These are phyloP conservation scores for Cyphomyrus plagiostoma DNA, from an alignment of 2,113 vertebrate species.

Conservation along the genomic window DNA sequence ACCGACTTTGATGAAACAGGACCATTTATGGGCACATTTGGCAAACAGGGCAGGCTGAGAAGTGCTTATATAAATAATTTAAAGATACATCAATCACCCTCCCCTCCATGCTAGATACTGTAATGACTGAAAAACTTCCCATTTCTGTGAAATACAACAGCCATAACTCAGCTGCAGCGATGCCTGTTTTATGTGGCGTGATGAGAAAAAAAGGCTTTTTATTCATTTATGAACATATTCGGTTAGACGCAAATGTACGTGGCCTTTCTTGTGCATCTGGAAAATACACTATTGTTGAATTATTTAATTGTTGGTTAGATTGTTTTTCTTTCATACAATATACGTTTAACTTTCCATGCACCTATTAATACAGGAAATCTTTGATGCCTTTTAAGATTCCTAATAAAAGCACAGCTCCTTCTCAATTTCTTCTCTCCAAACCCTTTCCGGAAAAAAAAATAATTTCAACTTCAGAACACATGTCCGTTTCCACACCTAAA, in stretches of 20 bases:
- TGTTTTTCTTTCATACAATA: neutral
- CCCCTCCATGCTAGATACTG: neutral
- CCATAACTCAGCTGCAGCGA: neutral
- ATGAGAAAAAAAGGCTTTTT: neutral
- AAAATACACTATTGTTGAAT: neutral
- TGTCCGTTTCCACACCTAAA: neutral
- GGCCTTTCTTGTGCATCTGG: neutral
- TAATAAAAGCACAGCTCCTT: neutral
- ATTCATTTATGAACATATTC: conserved; percentile 3
- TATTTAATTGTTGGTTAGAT: neutral
- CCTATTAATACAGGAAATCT: neutral
- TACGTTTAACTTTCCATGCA: neutral
- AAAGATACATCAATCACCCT: neutral
- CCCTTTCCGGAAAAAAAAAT: neutral
- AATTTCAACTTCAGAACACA: neutral
- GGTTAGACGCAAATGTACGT: neutral
- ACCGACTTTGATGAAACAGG: neutral
- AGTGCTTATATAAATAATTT: neutral
- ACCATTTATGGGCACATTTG: neutral
- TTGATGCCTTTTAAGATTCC: neutral
- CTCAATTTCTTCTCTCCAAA: neutral
- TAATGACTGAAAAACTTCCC: conserved; percentile 3
- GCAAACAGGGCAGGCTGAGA: neutral
- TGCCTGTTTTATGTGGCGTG: neutral
- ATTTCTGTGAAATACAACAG: neutral